Evolutionary conservation across 2,113 vertebrate species (phyloP).

Genomic region (Lepidothrix coronata): DNA sequence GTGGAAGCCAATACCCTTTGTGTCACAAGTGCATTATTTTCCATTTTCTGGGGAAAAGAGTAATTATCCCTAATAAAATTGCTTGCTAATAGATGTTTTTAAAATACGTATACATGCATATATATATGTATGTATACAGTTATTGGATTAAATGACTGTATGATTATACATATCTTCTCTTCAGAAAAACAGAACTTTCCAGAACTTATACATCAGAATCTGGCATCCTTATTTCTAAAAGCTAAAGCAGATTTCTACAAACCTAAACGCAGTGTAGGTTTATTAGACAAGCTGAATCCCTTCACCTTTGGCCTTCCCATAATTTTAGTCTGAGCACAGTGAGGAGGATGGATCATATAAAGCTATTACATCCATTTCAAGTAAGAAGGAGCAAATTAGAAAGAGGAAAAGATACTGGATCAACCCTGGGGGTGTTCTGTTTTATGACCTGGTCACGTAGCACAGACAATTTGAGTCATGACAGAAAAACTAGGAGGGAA

Average conservation of each 20-base stretch:
- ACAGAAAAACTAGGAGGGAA: not conserved
- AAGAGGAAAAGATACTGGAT: not conserved
- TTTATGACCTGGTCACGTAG: not conserved
- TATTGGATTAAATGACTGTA: not conserved
- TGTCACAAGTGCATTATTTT: not conserved
- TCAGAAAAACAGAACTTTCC: not conserved
- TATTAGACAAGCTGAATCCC: not conserved
- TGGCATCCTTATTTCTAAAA: not conserved
- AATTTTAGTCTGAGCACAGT: not conserved
- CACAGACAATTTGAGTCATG: not conserved
- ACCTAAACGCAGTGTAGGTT: not conserved
- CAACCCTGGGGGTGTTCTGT: not conserved
- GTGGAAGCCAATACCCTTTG: not conserved
- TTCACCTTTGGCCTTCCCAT: not conserved
- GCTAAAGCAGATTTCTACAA: not conserved
- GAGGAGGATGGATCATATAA: not conserved
- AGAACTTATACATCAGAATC: not conserved
- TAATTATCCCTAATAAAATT: not conserved
- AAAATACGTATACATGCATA: fast-evolving
- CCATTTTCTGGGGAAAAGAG: not conserved
- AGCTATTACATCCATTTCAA: not conserved
- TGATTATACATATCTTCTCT: not conserved
- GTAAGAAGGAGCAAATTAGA: not conserved
- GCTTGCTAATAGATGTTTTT: not conserved
- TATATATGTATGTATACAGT: fast-evolving